Evolutionary conservation across 2,113 vertebrate genomes (phyloP).

Genomic region (Herpailurus yagouaroundi): DNA sequence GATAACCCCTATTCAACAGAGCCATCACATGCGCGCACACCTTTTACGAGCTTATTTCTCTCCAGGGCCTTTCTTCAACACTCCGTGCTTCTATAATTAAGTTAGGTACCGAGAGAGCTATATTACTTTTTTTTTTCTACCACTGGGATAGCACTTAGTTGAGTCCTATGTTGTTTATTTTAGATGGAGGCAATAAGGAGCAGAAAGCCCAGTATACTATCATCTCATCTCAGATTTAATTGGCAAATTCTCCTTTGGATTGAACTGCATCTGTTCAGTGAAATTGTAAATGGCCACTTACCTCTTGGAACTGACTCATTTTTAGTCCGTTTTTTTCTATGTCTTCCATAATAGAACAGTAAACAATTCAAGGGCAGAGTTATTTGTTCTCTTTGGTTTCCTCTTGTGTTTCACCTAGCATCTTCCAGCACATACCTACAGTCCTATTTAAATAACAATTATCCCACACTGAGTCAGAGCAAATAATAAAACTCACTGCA

Average conservation of each 20-base stretch:
- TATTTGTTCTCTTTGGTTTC: slow-evolving; percentile 62
- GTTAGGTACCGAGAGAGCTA: neutral
- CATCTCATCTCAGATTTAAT: neutral
- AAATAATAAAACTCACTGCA: slow-evolving; percentile 70
- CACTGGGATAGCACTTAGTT: neutral
- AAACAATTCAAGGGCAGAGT: slow-evolving; percentile 64
- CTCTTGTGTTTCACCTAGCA: slow-evolving; percentile 58
- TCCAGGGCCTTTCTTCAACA: neutral
- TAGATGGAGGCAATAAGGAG: neutral
- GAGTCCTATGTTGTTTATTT: neutral
- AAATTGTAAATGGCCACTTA: slow-evolving; percentile 44
- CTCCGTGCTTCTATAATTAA: slow-evolving; percentile 6
- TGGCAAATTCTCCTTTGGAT: neutral
- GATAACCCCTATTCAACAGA: neutral
- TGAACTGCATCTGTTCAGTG: neutral
- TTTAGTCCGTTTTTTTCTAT: neutral
- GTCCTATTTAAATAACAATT: slow-evolving; percentile 78
- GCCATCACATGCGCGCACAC: neutral
- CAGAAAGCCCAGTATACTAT: neutral
- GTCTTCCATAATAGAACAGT: slow-evolving; percentile 56
- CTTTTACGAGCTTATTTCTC: neutral
- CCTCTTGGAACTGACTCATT: slow-evolving; percentile 38
- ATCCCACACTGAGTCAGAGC: slow-evolving; percentile 69
- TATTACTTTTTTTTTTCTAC: slow-evolving; percentile 4
- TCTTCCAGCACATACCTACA: slow-evolving; percentile 67